These are phyloP conservation scores for Chlorops oryzae DNA, from an alignment of 1,140 invertebrate genomes.

Conservation along the genomic window DNA sequence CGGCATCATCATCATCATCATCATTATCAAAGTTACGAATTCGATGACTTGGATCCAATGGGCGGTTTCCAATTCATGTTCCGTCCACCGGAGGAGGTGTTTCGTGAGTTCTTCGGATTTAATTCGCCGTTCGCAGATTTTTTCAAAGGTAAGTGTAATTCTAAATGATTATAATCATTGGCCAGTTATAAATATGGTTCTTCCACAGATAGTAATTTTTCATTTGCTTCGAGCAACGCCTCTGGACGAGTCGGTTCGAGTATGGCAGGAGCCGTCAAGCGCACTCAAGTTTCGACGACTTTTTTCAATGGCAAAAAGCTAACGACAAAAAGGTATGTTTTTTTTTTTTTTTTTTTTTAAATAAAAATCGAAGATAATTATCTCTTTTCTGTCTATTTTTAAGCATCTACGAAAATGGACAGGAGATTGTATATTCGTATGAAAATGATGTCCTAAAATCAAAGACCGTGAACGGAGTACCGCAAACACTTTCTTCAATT, in stretches of 20 bases:
- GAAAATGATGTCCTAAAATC: slow-evolving; percentile 95
- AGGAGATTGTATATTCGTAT: slow-evolving; percentile 90
- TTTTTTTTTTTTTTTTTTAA: slow-evolving; percentile 57
- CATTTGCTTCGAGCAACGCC: slow-evolving; percentile 52
- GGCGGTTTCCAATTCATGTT: slow-evolving; percentile 76
- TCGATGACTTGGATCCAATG: slow-evolving; percentile 61
- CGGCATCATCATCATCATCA: slow-evolving; percentile 50
- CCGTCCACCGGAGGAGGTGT: slow-evolving; percentile 95
- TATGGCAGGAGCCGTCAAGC: slow-evolving; percentile 60
- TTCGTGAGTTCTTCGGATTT: slow-evolving; percentile 85
- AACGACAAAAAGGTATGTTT: slow-evolving; percentile 74
- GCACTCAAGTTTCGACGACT: slow-evolving; percentile 86
- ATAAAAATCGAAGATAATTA: not conserved
- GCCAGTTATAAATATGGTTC: not conserved
- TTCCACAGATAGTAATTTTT: slow-evolving; percentile 15
- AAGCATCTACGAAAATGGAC: slow-evolving; percentile 88
- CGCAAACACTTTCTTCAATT: slow-evolving; percentile 56
- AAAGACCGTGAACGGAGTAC: slow-evolving; percentile 90
- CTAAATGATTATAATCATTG: not conserved
- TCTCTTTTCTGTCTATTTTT: not conserved
- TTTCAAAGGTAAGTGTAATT: no score
- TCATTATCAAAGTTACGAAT: no score
- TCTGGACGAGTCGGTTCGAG: slow-evolving; percentile 49
- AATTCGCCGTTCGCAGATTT: slow-evolving; percentile 64
- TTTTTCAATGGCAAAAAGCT: slow-evolving; percentile 95